Base-by-base conservation (phyloP, 2,113 vertebrate species). In the Cisticola juncidis region DNA sequence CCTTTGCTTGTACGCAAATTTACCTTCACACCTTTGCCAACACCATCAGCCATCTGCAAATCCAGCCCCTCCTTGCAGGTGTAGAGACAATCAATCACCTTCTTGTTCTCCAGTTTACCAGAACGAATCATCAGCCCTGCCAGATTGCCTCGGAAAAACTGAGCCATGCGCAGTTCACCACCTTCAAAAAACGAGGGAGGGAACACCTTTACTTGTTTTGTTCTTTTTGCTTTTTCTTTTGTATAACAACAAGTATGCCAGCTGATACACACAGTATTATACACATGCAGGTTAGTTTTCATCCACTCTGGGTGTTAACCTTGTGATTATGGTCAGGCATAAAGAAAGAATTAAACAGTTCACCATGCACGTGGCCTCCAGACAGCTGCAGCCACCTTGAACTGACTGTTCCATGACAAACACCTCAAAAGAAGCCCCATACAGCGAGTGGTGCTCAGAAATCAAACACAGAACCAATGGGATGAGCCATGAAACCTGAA, bases 21-120 rank as follows among this genome's bases (percentile, higher is more conserved):
- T 96, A 99, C 99, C 99, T 99, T 99, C 88, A 99, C 90, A 18
- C 98, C 97, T 70, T 98, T 98, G 85, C 98, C 96, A 6, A 98
- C 94, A 20, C 98, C 99, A 22, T 99, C 99, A 0, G 99, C 95
- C 74, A 98, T 94, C 73, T 99, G 99, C 83, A 99, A 97, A 33
- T 99, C 99, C 88, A 99, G 98, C 5, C 99, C 99, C 94, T 99
- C 99, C 62, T 99, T 99, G 98, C 99, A 99, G 25, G 99, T 99
- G 58, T 99, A 99, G 20, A 99, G 98, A 86, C 99, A 99, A 95
- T 99, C 99, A 6, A 99, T 99, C 95, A 99, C 99, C 74, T 99
- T 99, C 98, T 99, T 99, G 96, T 98, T 99, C 35, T 99, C 98
- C 81, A 99, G 97, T 74, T 99, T 99, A 31, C 99, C 99, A 2